These are phyloP conservation scores for Caradrina clavipalpis DNA, from an alignment of 2,888 invertebrate species.

Conservation along the genomic window DNA sequence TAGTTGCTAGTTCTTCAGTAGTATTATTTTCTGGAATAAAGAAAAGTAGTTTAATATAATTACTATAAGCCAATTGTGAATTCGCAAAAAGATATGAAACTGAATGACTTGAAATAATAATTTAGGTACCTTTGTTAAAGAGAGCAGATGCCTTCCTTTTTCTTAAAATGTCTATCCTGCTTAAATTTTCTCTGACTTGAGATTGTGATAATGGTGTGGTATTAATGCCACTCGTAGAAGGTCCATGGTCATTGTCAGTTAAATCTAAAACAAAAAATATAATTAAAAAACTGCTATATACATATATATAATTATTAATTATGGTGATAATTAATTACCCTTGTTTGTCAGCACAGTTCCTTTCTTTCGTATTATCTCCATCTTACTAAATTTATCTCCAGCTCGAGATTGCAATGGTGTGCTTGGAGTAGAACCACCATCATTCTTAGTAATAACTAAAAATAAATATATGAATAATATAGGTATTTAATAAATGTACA, in stretches of 20 bases:
- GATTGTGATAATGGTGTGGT: conserved; percentile 7
- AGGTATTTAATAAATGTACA: background rate
- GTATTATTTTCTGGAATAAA: no score
- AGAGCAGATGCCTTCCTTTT: conserved; percentile 4
- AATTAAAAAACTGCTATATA: no score
- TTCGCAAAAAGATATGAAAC: conserved; percentile 7
- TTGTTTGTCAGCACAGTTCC: conserved; percentile 6
- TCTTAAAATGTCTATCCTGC: conserved; percentile 10
- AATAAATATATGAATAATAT: no score
- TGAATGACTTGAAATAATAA: conserved; percentile 8
- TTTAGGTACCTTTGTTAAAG: conserved; percentile 8
- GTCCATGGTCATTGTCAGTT: background rate
- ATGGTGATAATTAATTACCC: background rate
- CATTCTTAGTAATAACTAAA: background rate
- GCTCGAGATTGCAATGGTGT: conserved; percentile 2
- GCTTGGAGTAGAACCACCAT: conserved; percentile 3
- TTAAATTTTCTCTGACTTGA: conserved; percentile 2
- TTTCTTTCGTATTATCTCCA: background rate
- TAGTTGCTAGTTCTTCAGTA: no score
- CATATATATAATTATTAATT: no score
- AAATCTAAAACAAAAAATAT: background rate
- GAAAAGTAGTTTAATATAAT: no score
- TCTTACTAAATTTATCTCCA: background rate
- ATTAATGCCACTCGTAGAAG: conserved; percentile 7
- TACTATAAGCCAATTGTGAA: conserved; percentile 2